phyloP scores from a whole-genome alignment of 30 jellyfish, hydroid and myxozoan genomes.

The Cassiopea andromeda region DNA sequence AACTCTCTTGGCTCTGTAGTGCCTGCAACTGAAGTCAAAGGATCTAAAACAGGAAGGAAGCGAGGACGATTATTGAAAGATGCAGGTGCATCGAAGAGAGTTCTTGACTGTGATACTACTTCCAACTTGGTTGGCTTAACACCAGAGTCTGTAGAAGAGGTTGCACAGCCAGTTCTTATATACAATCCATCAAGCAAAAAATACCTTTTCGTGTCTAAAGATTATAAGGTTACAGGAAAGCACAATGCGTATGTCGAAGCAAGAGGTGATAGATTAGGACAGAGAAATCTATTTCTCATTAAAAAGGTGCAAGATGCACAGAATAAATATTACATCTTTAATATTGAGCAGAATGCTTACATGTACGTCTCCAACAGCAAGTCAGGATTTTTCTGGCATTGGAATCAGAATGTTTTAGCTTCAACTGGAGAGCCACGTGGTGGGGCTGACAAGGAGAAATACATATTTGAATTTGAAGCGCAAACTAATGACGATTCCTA shows the following conservation, averaged over 20 bases:
- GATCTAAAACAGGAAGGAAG: background rate
- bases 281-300: conserved; percentile 25
- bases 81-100: conserved; percentile 17
- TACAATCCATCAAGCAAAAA: conserved; percentile 30
- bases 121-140: conserved; percentile 27
- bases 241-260: conserved; percentile 36
- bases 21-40: no score
- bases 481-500: conserved; percentile 45
- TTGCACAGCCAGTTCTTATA: conserved; percentile 19
- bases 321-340: conserved; percentile 16
- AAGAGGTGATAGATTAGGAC: conserved; percentile 29
- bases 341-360: conserved; percentile 12
- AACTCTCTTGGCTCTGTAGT: no score
- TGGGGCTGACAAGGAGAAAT: background rate
- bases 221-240: conserved; percentile 27
- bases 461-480: conserved; percentile 38
- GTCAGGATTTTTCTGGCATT: conserved; percentile 18
- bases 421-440: conserved; percentile 6
- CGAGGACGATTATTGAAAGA: background rate
- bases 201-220: conserved; percentile 33
- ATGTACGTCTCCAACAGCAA: conserved; percentile 43
- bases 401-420: conserved; percentile 39
- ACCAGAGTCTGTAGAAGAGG: conserved; percentile 33
- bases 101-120: conserved; percentile 7
- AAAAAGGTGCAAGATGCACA: conserved; percentile 3